Percentiles rank a stretch among this genome's conserved stretches.
These are phyloP conservation scores for Idaea biselata DNA, from an alignment of 2,888 invertebrate species.

Conservation along the genomic window DNA sequence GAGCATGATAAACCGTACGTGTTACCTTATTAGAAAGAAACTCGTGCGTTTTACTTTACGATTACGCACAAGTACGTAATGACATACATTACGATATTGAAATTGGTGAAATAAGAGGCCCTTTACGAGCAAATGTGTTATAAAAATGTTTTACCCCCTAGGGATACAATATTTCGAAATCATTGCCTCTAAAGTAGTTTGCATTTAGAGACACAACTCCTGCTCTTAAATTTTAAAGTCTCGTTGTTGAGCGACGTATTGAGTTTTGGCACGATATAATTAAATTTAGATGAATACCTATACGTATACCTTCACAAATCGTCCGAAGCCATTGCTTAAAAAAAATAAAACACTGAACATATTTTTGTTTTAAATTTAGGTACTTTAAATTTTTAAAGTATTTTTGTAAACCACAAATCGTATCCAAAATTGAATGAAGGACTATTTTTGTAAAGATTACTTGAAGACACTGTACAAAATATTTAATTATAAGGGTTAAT, in stretches of 20 bases:
- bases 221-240: neutral
- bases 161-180: slow-evolving; percentile 6
- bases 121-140: too few species aligned
- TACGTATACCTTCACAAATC: too few species aligned
- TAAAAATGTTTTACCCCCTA: too few species aligned
- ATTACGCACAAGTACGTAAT: too few species aligned
- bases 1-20: too few species aligned
- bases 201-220: slow-evolving; percentile 13
- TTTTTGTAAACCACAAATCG: slow-evolving; percentile 22
- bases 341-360: too few species aligned
- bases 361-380: slow-evolving; percentile 5
- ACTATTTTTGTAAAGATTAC: neutral
- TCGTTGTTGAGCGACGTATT: neutral
- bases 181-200: slow-evolving; percentile 15
- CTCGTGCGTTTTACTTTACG: too few species aligned
- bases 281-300: too few species aligned
- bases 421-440: neutral
- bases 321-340: too few species aligned
- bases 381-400: slow-evolving; percentile 13
- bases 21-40: too few species aligned
- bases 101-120: too few species aligned
- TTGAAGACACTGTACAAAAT: slow-evolving; percentile 20
- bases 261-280: neutral
- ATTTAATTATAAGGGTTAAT: slow-evolving; percentile 19
- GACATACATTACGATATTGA: too few species aligned